These are phyloP conservation scores for Numenius arquata DNA, from an alignment of 2,113 vertebrate genomes.

Conservation along the genomic window DNA sequence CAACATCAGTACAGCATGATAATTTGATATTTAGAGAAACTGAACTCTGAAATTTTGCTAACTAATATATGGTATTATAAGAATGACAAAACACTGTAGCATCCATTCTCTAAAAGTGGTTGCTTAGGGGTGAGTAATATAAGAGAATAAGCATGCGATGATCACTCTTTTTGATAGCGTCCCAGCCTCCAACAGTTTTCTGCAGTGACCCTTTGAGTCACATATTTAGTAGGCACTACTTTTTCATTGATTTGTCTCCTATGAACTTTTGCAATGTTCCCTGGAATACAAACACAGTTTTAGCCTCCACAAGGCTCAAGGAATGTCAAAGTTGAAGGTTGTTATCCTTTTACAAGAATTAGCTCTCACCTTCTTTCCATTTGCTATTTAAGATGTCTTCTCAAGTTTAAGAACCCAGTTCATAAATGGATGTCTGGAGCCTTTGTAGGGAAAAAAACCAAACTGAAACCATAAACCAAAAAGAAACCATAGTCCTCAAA, in stretches of 20 bases:
- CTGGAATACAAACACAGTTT: neutral
- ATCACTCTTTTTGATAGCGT: neutral
- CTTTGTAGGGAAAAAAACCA: neutral
- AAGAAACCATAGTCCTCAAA: neutral
- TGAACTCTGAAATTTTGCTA: neutral
- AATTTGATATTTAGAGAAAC: neutral
- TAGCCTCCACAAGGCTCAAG: neutral
- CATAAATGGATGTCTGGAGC: neutral
- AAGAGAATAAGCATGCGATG: neutral
- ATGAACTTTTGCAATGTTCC: neutral
- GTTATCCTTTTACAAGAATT: neutral
- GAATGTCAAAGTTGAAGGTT: neutral
- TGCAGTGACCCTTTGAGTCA: neutral
- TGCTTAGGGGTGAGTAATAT: neutral
- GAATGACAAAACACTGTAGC: neutral
- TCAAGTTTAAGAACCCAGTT: neutral
- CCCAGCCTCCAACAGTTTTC: neutral
- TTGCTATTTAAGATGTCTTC: neutral
- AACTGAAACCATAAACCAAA: neutral
- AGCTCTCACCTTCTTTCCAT: neutral
- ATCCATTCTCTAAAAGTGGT: neutral
- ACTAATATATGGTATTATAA: neutral
- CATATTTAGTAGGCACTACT: neutral
- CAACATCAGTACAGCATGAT: neutral
- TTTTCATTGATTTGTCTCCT: neutral